Evolutionary conservation across 2,888 invertebrate species (phyloP), one percentile per base, ranked within the genome.

Genomic region (Epirrhoe alternata): DNA sequence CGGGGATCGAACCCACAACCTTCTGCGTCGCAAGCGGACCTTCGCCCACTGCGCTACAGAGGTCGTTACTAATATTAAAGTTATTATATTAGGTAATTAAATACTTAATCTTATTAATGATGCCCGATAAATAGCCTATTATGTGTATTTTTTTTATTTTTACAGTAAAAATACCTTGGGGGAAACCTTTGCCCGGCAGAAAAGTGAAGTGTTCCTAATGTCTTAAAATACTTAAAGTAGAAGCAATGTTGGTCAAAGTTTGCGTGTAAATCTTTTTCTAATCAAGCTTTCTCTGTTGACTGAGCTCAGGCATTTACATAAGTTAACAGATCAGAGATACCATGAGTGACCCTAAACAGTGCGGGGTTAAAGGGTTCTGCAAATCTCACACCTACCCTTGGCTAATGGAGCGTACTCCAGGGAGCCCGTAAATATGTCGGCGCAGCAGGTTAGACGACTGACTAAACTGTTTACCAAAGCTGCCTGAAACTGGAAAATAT

Each of bases 391-490:
- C 68, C 60, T 63, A 63, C 62, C 67, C 66, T 59, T 50, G 52
- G 45, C 58, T 73, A 73, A 73, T 72, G 71, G 67, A 73, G 70
- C 69, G 62, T 64, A 33, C 73, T 64, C 69, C 35, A 38, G 73
- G 69, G 69, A 65, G 8, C 30, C 52, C 24, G 56, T 68, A 50
- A 65, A 57, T 65, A 59, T 51, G 59, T 60, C 49, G 59, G 47
- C 38, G 17, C 8, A 24, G 38, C 5, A 47, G 52, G 33, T 38
- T 16, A 33, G 8, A 49, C 8, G 38, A 8, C 5, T 4, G 51
- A 55, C 31, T 30, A 31, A 47, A 62, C 59, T 47, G 51, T 63
- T 63, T 33, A 61, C 30, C 47, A 30, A 42, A 42, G 6, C 8
- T n/a, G 45, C 33, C 38, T 14, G 38, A 42, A 42, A 3, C 24